Evolutionary conservation across 2,797 vertebrate species (phyloP).

Genomic region (Naso thynnoides): DNA sequence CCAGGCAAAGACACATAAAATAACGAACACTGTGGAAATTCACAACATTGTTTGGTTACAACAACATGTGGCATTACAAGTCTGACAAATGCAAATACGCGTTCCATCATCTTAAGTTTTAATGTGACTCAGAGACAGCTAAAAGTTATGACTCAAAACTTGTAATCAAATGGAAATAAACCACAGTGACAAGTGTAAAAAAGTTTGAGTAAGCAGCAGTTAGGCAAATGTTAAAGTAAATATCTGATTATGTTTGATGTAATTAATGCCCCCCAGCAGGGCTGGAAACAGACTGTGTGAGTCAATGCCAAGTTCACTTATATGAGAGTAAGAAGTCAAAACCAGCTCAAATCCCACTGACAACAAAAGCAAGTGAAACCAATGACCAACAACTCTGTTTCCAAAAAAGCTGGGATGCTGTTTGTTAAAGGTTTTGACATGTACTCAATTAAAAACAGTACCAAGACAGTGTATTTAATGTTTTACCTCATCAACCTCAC

Average conservation of each 20-base stretch:
- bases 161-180: conserved; percentile 23
- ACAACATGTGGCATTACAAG: neutral
- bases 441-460: too few species aligned
- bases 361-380: neutral
- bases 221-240: conserved; percentile 14
- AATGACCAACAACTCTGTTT: neutral
- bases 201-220: conserved; percentile 29
- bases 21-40: neutral
- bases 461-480: too few species aligned
- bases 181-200: conserved; percentile 7
- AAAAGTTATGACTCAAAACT: conserved; percentile 33
- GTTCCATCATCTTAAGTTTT: conserved; percentile 5
- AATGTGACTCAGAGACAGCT: conserved; percentile 20
- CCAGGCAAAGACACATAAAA: conserved; percentile 20
- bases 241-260: conserved; percentile 35
- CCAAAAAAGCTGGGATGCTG: too few species aligned
- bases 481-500: too few species aligned
- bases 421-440: too few species aligned
- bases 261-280: conserved; percentile 1
- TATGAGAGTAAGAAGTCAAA: neutral
- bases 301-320: conserved; percentile 8
- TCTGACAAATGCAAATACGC: too few species aligned
- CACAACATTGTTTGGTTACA: too few species aligned
- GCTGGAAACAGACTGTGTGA: conserved; percentile 20
- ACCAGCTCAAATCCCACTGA: neutral